Percentiles rank a stretch among this genome's conserved stretches.
Evolutionary conservation across 2,113 vertebrate species (phyloP).

Genomic region (Lophius piscatorius): DNA sequence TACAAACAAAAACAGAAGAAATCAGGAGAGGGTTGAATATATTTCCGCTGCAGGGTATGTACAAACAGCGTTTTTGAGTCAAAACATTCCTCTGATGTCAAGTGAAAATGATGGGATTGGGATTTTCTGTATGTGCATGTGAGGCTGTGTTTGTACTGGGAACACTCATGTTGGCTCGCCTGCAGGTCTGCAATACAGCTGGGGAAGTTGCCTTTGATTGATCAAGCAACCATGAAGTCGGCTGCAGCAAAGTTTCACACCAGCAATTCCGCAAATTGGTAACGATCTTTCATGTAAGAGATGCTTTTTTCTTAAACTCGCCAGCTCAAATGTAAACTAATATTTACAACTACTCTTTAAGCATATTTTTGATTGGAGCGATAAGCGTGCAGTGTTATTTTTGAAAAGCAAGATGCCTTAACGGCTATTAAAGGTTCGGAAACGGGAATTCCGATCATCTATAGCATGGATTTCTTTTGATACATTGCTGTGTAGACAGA

Average conservation of each 20-base stretch:
- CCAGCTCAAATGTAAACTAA: no score
- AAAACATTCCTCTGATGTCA: conserved; percentile 34
- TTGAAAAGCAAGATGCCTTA: no score
- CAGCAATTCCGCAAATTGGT: conserved; percentile 61
- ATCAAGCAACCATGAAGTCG: conserved; percentile 57
- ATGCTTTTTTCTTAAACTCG: not conserved
- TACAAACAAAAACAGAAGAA: no score
- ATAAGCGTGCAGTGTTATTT: no score
- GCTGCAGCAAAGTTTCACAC: conserved; percentile 59
- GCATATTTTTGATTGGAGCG: no score
- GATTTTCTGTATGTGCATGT: not conserved
- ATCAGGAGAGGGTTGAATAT: no score
- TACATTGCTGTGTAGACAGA: not conserved
- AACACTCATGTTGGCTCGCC: not conserved
- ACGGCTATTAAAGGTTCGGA: no score
- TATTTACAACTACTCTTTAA: no score
- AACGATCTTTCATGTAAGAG: conserved; percentile 60
- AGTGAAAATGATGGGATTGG: conserved; percentile 14
- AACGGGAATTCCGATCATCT: conserved; percentile 11
- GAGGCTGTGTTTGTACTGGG: conserved; percentile 4
- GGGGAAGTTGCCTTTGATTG: conserved; percentile 55
- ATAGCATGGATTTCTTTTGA: no score
- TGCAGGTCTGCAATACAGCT: conserved; percentile 30
- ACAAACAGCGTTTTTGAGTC: no score
- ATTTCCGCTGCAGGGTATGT: no score